These are phyloP conservation scores for Acanthochromis polyacanthus DNA, from an alignment of 2,113 vertebrate genomes.

Conservation along the genomic window DNA sequence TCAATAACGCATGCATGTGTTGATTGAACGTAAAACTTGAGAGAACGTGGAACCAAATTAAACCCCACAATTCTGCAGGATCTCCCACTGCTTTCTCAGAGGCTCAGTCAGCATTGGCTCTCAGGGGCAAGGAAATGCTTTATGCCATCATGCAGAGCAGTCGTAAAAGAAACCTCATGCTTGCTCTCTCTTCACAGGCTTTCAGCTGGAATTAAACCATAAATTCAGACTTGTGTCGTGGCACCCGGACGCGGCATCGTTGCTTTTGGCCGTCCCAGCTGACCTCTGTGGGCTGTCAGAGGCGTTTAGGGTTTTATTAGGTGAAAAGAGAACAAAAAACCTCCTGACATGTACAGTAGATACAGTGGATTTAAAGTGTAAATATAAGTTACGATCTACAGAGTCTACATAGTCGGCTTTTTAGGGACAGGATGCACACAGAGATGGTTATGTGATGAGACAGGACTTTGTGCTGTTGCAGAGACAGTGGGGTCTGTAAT, in stretches of 20 bases:
- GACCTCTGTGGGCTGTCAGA: conserved; percentile 37
- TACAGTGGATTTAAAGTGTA: conserved; percentile 2
- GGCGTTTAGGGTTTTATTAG: conserved; percentile 9
- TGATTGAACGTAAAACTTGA: conserved; percentile 37
- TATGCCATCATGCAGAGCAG: conserved; percentile 47
- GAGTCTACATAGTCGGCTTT: conserved; percentile 23
- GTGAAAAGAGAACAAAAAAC: conserved; percentile 24
- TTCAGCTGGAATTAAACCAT: conserved; percentile 57
- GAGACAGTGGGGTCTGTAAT: conserved; percentile 45
- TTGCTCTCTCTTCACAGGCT: conserved; percentile 24
- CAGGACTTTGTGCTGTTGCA: conserved; percentile 28
- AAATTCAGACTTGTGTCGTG: conserved; percentile 50
- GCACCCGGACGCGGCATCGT: neutral
- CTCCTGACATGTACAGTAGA: neutral
- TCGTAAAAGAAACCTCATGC: conserved; percentile 57
- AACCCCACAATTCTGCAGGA: conserved; percentile 18
- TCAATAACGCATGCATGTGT: conserved; percentile 37
- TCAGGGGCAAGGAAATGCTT: conserved; percentile 61
- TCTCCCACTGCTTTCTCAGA: conserved; percentile 35
- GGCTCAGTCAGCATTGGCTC: conserved; percentile 55
- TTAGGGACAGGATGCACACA: conserved; percentile 11
- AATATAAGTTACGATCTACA: conserved; percentile 19
- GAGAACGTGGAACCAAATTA: conserved; percentile 29
- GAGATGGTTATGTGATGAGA: conserved; percentile 35
- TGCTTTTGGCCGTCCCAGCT: conserved; percentile 14